Evolutionary conservation across 2,888 invertebrate genomes (phyloP), one percentile per base, ranked within the genome.

Genomic region (Petrolisthes manimaculis): DNA sequence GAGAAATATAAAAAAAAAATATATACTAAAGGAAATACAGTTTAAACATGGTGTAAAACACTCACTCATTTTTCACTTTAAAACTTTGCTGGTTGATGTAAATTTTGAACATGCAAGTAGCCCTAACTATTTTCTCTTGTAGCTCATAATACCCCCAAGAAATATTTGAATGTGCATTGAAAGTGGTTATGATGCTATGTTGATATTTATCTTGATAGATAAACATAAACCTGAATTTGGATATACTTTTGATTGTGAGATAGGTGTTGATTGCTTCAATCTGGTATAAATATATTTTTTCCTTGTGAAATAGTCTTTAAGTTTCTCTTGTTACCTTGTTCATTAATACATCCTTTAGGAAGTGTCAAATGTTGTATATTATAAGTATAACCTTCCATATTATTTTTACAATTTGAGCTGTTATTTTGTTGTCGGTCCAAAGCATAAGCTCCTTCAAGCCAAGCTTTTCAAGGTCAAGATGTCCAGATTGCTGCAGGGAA

Each of bases 81-180:
- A 84, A 88, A 88, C 88, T 88, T 89, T 86, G 82, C 85, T 89
- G 89, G 89, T 89, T 86, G 89, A 85, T 89, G 89, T 89, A 89
- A 85, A 89, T 89, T 89, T 85, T 86, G 55, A 89, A 89, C 89
- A 89, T 85, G 89, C 89, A 89, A 89, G 89, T 89, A 89, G 89
- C 85, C 89, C 89, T 89, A 74, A 88, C 84, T 81, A 84, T 84
- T 89, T 89, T 89, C 85, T 89, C 89, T 89, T 78, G 81, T 84
- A 89, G 89, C 83, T 89, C 85, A 75, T 89, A 85, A 82, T 85
- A 83, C 85, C 82, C 88, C 54, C 78, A 85, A 86, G 85, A 89
- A 89, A 81, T 87, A 83, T 89, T 85, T 89, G 89, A 89, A 86
- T 89, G 89, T 89, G 89, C 85, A 56, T 89, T 89, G 86, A 89